Evolutionary conservation across 2,113 vertebrate genomes (phyloP), one percentile per base, ranked within the genome.

Genomic region (Pluvianellus socialis): DNA sequence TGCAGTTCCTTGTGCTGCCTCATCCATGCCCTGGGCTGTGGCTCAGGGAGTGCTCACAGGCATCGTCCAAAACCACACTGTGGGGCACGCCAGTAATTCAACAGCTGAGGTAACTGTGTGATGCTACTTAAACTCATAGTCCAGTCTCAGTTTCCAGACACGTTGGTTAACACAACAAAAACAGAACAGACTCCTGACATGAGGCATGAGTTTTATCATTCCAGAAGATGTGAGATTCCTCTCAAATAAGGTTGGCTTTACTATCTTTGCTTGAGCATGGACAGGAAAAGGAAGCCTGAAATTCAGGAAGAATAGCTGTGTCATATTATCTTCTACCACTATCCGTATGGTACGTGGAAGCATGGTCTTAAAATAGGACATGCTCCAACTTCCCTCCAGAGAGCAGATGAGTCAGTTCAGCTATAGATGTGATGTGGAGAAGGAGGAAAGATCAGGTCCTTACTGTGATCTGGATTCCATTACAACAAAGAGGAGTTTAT

Each of bases 291-390:
- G 40, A 44, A 61, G n/a, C 13, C 35, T 73, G n/a, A 83, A 86
- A 88, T 66, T 38, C 58, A 86, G 58, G 42, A 85, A 58, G 14
- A 85, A 2, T 35, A 79, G 50, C n/a, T 73, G 8, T 66, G 62
- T 42, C 44, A 7, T 20, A 16, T 30, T 67, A 59, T 38, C 11
- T 35, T 81, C 58, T 85, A 20, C 47, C 42, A 32, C 24, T 56
- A 24, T 28, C 56, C 85, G 32, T 28, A 45, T 0, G 0, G 9
- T 35, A 67, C 0, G 1, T 3, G 38, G 50, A 86, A 73, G 45
- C 12, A 58, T 0, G 2, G 42, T 1, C 1, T 74, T 74, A 67
- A 49, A 92, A 70, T 3, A 85, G 49, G 47, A 61, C 59, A 65
- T 7, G 14, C 33, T 88, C 66, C 13, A 10, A 65, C 19, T 52